These are phyloP conservation scores for Hipposideros larvatus DNA, from an alignment of 2,797 vertebrate species.

Conservation along the genomic window DNA sequence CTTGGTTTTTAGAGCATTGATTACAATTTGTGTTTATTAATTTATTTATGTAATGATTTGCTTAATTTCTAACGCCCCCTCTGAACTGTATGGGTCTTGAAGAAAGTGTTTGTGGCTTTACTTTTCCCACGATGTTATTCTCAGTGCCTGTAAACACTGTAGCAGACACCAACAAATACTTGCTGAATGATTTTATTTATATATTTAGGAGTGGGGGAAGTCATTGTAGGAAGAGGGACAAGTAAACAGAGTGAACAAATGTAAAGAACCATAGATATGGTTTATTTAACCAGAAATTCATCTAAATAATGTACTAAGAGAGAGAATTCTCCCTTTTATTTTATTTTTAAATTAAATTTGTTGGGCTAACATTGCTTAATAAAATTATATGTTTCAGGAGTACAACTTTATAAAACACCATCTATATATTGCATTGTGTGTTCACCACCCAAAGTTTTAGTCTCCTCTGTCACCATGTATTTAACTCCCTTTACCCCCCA, in stretches of 20 bases:
- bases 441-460: background rate
- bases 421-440: background rate
- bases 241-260: background rate
- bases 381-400: background rate
- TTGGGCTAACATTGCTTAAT: background rate
- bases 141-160: background rate
- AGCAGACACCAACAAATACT: background rate
- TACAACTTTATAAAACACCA: background rate
- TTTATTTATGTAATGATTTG: background rate
- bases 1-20: background rate
- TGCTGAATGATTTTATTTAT: background rate
- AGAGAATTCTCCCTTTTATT: background rate
- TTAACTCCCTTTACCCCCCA: background rate
- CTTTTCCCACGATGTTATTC: background rate
- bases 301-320: background rate
- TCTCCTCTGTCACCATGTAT: background rate
- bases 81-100: background rate
- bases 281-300: constrained; percentile 35
- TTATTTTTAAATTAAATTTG: background rate
- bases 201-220: background rate
- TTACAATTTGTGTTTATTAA: background rate
- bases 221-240: background rate
- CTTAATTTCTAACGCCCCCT: background rate
- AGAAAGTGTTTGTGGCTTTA: background rate
- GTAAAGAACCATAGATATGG: background rate